Conservation (phyloP, 2,113 vertebrate species). For the Octodon degus region DNA sequence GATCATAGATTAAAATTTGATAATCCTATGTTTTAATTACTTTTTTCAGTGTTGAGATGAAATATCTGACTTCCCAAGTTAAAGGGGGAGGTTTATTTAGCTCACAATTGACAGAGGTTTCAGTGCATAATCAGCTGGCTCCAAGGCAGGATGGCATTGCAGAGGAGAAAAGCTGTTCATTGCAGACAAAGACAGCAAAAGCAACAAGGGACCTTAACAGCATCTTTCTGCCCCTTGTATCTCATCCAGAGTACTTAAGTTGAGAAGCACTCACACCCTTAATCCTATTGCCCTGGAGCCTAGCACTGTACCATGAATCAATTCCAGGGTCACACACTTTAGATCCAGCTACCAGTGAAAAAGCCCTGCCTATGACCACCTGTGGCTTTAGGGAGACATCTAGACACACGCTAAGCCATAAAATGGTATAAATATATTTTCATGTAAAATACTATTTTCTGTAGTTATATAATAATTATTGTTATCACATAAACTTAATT, state of each 20-base stretch:
- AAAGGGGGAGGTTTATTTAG: neutral
- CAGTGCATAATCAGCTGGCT: neutral
- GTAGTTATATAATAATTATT: neutral
- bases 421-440: neutral
- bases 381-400: neutral
- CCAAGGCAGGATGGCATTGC: neutral
- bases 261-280: neutral
- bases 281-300: neutral
- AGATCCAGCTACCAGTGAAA: neutral
- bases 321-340: neutral
- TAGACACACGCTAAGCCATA: neutral
- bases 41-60: neutral
- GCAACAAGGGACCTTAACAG: neutral
- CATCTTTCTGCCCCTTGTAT: neutral
- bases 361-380: neutral
- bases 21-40: neutral
- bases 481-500: slow-evolving; percentile 33
- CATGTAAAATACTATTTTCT: slow-evolving; percentile 9
- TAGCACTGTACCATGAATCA: neutral
- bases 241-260: neutral
- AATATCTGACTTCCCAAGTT: neutral
- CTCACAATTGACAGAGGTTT: neutral
- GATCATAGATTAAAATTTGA: neutral
- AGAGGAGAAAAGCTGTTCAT: neutral
- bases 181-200: neutral